These are phyloP conservation scores for Microtus montanus DNA, from an alignment of 2,113 vertebrate genomes.

Conservation along the genomic window DNA sequence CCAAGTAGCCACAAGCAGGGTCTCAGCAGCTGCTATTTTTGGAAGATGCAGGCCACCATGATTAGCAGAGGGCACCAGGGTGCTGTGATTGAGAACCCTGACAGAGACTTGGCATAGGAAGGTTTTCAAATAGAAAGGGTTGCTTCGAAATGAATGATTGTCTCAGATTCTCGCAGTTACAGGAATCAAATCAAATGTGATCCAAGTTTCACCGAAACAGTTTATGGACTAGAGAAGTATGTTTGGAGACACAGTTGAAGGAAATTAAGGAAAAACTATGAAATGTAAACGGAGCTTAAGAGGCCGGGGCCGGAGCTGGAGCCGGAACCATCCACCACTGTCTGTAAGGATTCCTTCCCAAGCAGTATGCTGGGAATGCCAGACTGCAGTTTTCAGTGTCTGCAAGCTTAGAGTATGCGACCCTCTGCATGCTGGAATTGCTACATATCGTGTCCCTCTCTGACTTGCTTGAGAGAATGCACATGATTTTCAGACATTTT, in stretches of 20 bases:
- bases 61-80: background rate
- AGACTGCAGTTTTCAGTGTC: background rate
- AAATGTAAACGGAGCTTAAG: constrained; percentile 51
- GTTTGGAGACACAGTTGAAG: constrained; percentile 60
- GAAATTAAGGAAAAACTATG: constrained; percentile 60
- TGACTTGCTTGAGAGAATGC: background rate
- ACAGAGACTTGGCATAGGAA: background rate
- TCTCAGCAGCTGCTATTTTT: background rate
- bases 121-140: background rate
- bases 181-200: constrained; percentile 47
- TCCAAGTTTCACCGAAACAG: constrained; percentile 58
- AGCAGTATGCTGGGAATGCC: constrained; percentile 17
- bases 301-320: background rate
- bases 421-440: background rate
- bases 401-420: background rate
- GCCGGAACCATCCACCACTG: background rate
- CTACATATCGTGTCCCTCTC: accelerated
- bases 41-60: background rate
- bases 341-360: background rate
- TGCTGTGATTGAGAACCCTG: accelerated
- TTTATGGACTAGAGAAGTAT: constrained; percentile 45
- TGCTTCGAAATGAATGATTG: constrained; percentile 27
- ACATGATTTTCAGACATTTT: background rate
- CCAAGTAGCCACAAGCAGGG: background rate
- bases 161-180: constrained; percentile 24